A percentile compares a stretch with the other conserved stretches of the same genome.
Evolutionary conservation across 2,113 vertebrate species (phyloP).

Genomic region (Sceloporus undulatus): DNA sequence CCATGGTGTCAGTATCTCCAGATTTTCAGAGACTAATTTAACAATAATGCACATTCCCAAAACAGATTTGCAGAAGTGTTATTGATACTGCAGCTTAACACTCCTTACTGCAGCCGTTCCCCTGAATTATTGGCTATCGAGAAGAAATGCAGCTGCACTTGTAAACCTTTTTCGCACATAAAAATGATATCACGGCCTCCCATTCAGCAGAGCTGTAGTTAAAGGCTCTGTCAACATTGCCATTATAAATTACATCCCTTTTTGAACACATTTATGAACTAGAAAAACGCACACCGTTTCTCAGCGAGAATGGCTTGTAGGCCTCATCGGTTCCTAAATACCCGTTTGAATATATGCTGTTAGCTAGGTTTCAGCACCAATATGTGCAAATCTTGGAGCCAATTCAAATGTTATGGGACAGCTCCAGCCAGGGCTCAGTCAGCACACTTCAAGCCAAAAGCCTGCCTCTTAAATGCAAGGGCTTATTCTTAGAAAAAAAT

Average conservation of each 20-base stretch:
- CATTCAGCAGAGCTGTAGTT: conserved; percentile 44
- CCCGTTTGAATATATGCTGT: conserved; percentile 69
- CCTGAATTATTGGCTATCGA: conserved; percentile 54
- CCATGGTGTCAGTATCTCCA: conserved; percentile 61
- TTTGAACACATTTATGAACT: conserved; percentile 66
- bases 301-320: conserved; percentile 66
- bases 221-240: conserved; percentile 57
- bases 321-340: conserved; percentile 70
- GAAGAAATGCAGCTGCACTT: conserved; percentile 59
- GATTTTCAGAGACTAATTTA: conserved; percentile 71
- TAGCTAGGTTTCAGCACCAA: conserved; percentile 64
- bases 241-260: conserved; percentile 71
- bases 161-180: conserved; percentile 61
- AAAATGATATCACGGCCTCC: conserved; percentile 54
- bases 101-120: conserved; percentile 51
- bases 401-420: conserved; percentile 33
- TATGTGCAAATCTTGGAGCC: conserved; percentile 15
- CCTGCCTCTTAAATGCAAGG: conserved; percentile 1
- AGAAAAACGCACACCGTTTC: conserved; percentile 62
- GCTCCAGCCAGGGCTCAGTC: background rate
- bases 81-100: conserved; percentile 51
- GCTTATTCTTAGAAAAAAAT: background rate
- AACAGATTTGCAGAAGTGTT: conserved; percentile 61
- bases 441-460: background rate
- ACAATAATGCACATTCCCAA: conserved; percentile 64